Evolutionary conservation across 2,888 invertebrate genomes (phyloP), one percentile per base, ranked within the genome.

Genomic region (Eugnorisma glareosa): DNA sequence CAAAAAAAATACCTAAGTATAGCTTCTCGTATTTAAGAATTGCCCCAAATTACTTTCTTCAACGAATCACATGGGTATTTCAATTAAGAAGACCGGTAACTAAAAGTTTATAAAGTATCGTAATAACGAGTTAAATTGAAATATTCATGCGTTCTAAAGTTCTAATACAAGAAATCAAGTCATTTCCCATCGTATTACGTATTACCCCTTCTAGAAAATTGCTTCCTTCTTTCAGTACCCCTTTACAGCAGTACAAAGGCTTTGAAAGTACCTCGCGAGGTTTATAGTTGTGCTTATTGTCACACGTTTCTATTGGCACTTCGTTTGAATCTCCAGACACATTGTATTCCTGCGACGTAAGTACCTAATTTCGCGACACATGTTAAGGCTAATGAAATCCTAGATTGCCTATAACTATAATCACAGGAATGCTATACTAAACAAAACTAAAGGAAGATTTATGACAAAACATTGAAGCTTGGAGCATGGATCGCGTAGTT

Each of bases 261-360:
- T 11, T 28, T 54, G 45, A 21, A 67, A 48, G 28, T 28, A 69
- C 7, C 8, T 37, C 59, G n/a, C 15, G 11, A 67, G 40, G 48
- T 71, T 83, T 70, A 82, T 66, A 78, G 51, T 15, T 35, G 28
- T 78, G 31, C 37, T 48, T 79, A 79, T 40, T 48, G 61, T 54
- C 45, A 67, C 54, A 79, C 40, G 61, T 37, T 67, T 59, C 45
- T 51, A 51, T 79, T 61, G n/a, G 61, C 35, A 64, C 67, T 79
- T 40, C 35, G 61, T 83, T 71, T 63, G 40, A 67, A 70, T 77
- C 51, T 48, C 10, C 35, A 67, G 61, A 67, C 35, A 67, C 31
- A 40, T 67, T 61, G 45, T 67, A 61, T 48, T 67, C 40, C 31
- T 79, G 45, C 40, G n/a, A 54, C 10, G 24, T 45, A 40, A 54